Evolutionary conservation across 2,113 vertebrate genomes (phyloP), one percentile per base, ranked within the genome.

Genomic region (Hyperoodon ampullatus): DNA sequence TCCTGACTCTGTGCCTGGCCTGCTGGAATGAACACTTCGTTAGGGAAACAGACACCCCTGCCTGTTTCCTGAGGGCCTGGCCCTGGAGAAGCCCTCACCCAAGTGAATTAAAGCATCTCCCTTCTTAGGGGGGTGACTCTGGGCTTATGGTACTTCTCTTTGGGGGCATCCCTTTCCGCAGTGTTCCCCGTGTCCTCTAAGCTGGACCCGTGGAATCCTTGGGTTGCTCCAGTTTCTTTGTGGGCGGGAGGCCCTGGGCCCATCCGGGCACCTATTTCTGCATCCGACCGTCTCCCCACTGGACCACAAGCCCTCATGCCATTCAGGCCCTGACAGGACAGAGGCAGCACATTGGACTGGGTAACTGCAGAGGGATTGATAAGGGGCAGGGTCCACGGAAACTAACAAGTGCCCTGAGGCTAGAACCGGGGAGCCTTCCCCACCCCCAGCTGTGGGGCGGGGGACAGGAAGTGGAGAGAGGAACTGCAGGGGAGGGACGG

Each of bases 231-330:
- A 6, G n/a, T 63, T 47, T 63, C 30, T 26, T n/a, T 12, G 39
- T 26, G 30, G 55, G 30, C 9, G 6, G 21, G 87, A 12, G 60
- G 14, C 72, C 87, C 87, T 8, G 71, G 87, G 39, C 55, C 55
- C 30, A 39, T 47, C 3, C 0, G 14, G 28, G 42, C 71, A 33
- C 39, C 21, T 77, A 3, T 63, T 63, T 75, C 87, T 50, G 87
- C 9, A 28, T 28, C 71, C 0, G 2, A 10, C 21, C 5, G 1
- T n/a, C 30, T 47, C 42, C 21, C 71, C 0, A 0, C 55, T 47
- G 55, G 55, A 61, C 70, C 35, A 11, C 70, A 60, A 8, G 53
- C 19, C 53, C 53, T 42, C 19, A 7, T 30, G 39, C 35, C 19
- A 8, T 35, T 30, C 66, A 58, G 35, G 35, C n/a, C n/a, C 35